Evolutionary conservation across 1,140 invertebrate genomes (phyloP).

Genomic region (Lepidurus apus): DNA sequence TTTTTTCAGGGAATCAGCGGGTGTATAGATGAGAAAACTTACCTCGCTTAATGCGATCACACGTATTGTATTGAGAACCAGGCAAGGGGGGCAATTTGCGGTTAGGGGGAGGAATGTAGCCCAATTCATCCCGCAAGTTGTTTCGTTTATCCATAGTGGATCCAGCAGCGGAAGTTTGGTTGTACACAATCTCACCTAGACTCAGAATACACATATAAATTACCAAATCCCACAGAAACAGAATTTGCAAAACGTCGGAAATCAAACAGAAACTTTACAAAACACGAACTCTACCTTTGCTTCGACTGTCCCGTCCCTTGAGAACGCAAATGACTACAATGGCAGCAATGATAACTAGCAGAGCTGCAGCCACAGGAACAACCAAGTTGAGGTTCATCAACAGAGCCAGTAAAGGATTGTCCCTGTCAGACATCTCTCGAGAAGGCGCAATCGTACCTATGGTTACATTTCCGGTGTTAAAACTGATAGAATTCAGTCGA

Average conservation of each 20-base stretch:
- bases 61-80: slow-evolving; percentile 80
- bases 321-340: slow-evolving; percentile 86
- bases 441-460: slow-evolving; percentile 86
- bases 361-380: slow-evolving; percentile 84
- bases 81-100: slow-evolving; percentile 83
- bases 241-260: slow-evolving; percentile 36
- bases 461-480: neutral
- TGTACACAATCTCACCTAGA: slow-evolving; percentile 82
- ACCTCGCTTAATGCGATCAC: slow-evolving; percentile 86
- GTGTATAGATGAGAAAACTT: slow-evolving; percentile 45
- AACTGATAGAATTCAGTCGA: neutral
- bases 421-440: slow-evolving; percentile 70
- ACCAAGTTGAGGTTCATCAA: slow-evolving; percentile 76
- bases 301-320: slow-evolving; percentile 64
- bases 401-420: slow-evolving; percentile 60
- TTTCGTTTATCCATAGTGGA: slow-evolving; percentile 74
- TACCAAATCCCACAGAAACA: too few species aligned
- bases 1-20: neutral
- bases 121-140: slow-evolving; percentile 77
- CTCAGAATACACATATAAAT: neutral
- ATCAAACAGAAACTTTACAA: slow-evolving; percentile 38
- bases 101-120: slow-evolving; percentile 86
- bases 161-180: slow-evolving; percentile 61
- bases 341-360: slow-evolving; percentile 84
- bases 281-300: slow-evolving; percentile 62